Conservation (phyloP, 1,140 invertebrate species). For the Ctenoplectra terminalis region DNA sequence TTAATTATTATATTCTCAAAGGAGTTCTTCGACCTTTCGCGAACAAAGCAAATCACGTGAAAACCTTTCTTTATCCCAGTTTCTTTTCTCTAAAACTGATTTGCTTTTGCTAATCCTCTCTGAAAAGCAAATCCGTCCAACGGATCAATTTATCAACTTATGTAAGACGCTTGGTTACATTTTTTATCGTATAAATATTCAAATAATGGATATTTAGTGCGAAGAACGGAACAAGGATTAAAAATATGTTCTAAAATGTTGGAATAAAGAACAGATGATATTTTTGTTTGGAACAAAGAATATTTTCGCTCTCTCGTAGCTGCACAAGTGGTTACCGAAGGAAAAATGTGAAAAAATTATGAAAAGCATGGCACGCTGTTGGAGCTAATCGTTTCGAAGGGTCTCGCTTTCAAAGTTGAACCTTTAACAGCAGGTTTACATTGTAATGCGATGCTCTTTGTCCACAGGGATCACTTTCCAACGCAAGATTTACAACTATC, state of each 20-base stretch:
- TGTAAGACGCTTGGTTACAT: too few species aligned
- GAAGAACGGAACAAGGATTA: too few species aligned
- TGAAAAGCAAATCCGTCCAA: background rate
- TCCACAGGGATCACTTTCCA: constrained; percentile 20
- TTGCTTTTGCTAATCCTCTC: background rate
- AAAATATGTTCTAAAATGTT: background rate
- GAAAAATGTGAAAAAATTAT: background rate
- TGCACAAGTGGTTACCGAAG: too few species aligned
- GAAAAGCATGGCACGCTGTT: background rate
- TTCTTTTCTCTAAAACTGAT: background rate
- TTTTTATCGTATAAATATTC: too few species aligned
- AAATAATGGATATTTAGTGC: too few species aligned
- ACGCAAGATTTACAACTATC: constrained; percentile 28
- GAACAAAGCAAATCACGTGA: background rate
- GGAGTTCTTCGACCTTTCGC: background rate
- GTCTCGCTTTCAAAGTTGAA: constrained; percentile 18
- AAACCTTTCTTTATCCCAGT: background rate
- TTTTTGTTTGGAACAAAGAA: background rate
- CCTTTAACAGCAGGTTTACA: constrained; percentile 1
- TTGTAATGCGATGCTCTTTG: constrained; percentile 46
- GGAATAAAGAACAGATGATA: too few species aligned
- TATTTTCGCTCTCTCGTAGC: background rate
- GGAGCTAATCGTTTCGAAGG: constrained; percentile 8
- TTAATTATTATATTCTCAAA: background rate
- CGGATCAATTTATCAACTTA: too few species aligned